A percentile compares a stretch with the other conserved stretches of the same genome.
Conservation (phyloP, 2,888 invertebrate genomes). For the Thelaira solivaga region DNA sequence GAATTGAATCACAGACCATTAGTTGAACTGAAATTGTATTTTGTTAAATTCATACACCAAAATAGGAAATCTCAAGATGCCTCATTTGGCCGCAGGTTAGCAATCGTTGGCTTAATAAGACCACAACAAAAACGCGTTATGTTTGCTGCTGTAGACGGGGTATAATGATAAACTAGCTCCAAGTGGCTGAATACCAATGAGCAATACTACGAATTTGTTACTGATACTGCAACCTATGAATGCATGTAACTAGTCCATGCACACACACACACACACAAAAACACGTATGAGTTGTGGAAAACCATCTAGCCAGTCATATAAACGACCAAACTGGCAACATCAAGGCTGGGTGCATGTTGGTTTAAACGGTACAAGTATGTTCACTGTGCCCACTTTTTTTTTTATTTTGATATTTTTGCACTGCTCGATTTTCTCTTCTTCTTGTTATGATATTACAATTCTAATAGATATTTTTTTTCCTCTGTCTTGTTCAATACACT, state of each 20-base stretch:
- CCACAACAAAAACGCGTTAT: slow-evolving; percentile 43
- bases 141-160: slow-evolving; percentile 56
- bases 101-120: slow-evolving; percentile 25
- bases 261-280: neutral
- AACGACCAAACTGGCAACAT: slow-evolving; percentile 43
- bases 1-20: slow-evolving; percentile 18
- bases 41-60: slow-evolving; percentile 28
- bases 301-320: slow-evolving; percentile 30
- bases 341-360: slow-evolving; percentile 22
- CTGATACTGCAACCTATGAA: slow-evolving; percentile 40
- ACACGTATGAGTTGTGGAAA: slow-evolving; percentile 5
- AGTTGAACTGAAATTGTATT: slow-evolving; percentile 20
- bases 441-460: neutral
- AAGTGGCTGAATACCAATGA: slow-evolving; percentile 70
- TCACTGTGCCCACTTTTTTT: slow-evolving; percentile 36
- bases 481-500: slow-evolving; percentile 1
- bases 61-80: slow-evolving; percentile 31
- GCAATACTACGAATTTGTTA: slow-evolving; percentile 65
- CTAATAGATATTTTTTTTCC: neutral
- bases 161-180: slow-evolving; percentile 65
- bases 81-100: slow-evolving; percentile 33
- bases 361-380: slow-evolving; percentile 35
- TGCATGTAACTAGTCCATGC: neutral
- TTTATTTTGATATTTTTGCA: slow-evolving; percentile 8
- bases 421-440: slow-evolving; percentile 3